Evolutionary conservation across 2,797 vertebrate genomes (phyloP).

Genomic region (Lutjanus argentimaculatus): DNA sequence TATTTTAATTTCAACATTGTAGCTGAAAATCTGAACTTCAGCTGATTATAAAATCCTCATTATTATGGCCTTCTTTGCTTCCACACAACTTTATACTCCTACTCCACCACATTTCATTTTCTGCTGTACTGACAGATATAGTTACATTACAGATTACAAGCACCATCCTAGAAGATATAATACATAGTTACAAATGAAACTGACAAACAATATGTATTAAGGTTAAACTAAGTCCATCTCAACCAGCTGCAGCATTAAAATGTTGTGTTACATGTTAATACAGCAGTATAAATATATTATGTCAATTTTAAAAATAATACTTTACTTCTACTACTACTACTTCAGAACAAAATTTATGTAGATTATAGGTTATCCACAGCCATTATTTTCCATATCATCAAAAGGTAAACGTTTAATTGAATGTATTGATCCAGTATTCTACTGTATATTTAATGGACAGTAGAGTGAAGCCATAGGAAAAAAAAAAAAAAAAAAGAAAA

Average conservation of each 20-base stretch:
- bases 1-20: background rate
- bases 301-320: no score
- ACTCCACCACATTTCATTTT: background rate
- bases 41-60: background rate
- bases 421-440: background rate
- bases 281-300: no score
- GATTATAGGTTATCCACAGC: background rate
- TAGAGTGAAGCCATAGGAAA: no score
- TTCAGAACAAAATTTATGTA: background rate
- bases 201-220: background rate
- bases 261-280: no score
- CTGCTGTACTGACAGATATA: background rate
- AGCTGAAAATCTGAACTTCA: background rate
- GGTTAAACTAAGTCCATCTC: background rate
- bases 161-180: background rate
- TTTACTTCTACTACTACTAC: no score
- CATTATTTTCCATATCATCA: background rate
- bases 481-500: background rate
- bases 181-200: background rate
- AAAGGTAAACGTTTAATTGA: background rate
- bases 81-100: background rate
- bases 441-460: background rate
- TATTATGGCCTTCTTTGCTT: background rate
- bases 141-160: background rate
- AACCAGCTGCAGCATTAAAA: background rate